Conservation (phyloP, 2,113 vertebrate species). For the Nipponia nippon region DNA sequence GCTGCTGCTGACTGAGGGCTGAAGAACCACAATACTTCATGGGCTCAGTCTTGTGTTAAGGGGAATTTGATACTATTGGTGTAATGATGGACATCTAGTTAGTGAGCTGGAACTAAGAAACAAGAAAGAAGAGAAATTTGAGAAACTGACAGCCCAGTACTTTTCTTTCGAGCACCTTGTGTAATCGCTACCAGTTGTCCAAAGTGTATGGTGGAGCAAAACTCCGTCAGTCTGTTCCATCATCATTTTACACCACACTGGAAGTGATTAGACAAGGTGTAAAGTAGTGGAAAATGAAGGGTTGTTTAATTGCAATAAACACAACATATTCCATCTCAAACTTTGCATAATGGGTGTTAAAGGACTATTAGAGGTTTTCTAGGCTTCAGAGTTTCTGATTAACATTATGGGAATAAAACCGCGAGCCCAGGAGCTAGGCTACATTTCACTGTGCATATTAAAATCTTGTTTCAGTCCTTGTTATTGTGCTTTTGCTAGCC, state of each 20-base stretch:
- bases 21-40: not conserved
- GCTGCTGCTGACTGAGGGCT: rapidly evolving
- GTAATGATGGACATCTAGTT: not conserved
- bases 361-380: not conserved
- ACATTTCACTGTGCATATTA: not conserved
- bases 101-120: not conserved
- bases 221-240: not conserved
- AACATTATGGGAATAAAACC: not conserved
- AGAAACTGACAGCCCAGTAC: not conserved
- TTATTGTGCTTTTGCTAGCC: not conserved
- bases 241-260: not conserved
- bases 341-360: not conserved
- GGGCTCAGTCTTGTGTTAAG: not conserved
- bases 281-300: not conserved
- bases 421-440: not conserved
- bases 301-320: not conserved
- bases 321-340: not conserved
- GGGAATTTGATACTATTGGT: not conserved
- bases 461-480: not conserved
- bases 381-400: not conserved
- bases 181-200: not conserved
- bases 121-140: not conserved
- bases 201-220: not conserved
- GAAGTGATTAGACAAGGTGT: not conserved
- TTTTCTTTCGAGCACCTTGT: not conserved